Evolutionary conservation across 2,797 vertebrate genomes (phyloP).

Genomic region (Lagodon rhomboides): DNA sequence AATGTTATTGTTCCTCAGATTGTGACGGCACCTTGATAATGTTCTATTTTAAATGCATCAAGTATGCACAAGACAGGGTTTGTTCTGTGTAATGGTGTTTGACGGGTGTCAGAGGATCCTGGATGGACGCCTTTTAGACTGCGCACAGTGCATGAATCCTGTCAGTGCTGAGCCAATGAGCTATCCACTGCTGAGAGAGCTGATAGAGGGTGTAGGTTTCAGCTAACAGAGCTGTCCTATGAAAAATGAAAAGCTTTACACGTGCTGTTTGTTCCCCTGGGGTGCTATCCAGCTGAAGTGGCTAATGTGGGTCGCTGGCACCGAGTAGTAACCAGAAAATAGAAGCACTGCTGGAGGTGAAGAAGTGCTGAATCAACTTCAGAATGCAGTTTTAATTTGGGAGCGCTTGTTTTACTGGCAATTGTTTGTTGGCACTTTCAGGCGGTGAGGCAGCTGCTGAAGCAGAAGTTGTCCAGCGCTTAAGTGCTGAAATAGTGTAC

Average conservation of each 20-base stretch:
- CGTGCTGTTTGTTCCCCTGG: conserved; percentile 41
- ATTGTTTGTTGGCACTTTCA: conserved; percentile 43
- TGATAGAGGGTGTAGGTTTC: conserved; percentile 40
- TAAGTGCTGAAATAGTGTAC: conserved; percentile 19
- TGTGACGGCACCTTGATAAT: not conserved
- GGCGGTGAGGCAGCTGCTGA: conserved; percentile 38
- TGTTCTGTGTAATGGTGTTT: not conserved
- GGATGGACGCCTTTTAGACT: not conserved
- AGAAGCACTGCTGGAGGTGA: conserved; percentile 42
- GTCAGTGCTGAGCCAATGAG: conserved; percentile 15
- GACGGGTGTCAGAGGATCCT: not conserved
- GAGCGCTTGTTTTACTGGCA: conserved; percentile 10
- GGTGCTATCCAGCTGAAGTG: conserved; percentile 35
- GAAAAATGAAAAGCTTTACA: conserved; percentile 53
- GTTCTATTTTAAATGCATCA: not conserved
- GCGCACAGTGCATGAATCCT: conserved; percentile 17
- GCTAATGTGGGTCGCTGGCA: conserved; percentile 49
- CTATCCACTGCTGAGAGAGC: conserved; percentile 32
- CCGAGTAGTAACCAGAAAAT: conserved; percentile 27
- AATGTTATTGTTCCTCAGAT: not conserved
- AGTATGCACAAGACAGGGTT: not conserved
- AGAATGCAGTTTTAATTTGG: conserved; percentile 42
- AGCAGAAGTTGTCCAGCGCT: not conserved
- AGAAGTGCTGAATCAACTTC: conserved; percentile 66
- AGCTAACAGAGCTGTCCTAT: conserved; percentile 43